These are phyloP conservation scores for Hippolais icterina DNA, from an alignment of 2,113 vertebrate species.

Conservation along the genomic window DNA sequence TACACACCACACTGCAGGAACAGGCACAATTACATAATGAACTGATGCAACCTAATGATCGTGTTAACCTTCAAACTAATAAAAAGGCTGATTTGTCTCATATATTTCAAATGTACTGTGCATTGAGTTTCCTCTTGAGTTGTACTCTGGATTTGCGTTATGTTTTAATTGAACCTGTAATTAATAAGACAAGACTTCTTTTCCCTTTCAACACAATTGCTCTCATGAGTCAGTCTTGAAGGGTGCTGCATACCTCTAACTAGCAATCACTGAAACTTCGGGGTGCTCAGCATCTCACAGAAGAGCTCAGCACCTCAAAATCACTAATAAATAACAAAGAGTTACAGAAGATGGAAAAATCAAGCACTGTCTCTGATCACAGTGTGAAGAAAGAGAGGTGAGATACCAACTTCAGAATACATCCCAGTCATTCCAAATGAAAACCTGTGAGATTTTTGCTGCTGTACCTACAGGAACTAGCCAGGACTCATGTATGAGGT, in stretches of 20 bases:
- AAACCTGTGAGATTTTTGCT: not conserved
- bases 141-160: not conserved
- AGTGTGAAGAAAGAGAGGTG: not conserved
- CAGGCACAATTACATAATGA: not conserved
- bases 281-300: not conserved
- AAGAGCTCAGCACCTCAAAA: not conserved
- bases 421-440: not conserved
- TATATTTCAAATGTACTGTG: not conserved
- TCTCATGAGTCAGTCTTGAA: not conserved
- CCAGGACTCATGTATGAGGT: fast-evolving
- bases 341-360: not conserved
- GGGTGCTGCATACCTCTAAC: not conserved
- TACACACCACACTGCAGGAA: not conserved
- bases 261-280: not conserved
- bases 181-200: not conserved
- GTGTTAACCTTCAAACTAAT: not conserved
- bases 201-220: not conserved
- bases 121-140: not conserved
- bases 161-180: not conserved
- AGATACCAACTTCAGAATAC: not conserved
- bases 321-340: not conserved
- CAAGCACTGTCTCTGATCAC: not conserved
- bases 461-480: not conserved
- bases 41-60: not conserved
- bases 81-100: not conserved